Base-by-base conservation (phyloP, 2,113 vertebrate species). In the Thalassarche chlororhynchos region DNA sequence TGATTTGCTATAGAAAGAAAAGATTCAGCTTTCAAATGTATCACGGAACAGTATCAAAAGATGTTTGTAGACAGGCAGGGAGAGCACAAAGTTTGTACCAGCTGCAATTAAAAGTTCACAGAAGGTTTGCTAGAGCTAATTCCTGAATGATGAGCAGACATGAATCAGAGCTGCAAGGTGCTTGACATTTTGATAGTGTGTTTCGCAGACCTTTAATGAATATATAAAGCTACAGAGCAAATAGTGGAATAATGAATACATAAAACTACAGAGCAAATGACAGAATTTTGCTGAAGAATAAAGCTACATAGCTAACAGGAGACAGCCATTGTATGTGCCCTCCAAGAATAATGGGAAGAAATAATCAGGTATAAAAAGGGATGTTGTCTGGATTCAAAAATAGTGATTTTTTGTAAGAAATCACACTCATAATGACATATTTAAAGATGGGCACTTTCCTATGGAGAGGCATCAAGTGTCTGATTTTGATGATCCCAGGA, bases 31-130 rank as follows among this genome's bases (percentile, higher is more conserved):
- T 94, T 94, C 55, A 83, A 77, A 81, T 60, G 20, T 21, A 16
- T 46, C 49, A 58, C 49, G 77, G 62, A 82, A 79, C 9, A 76
- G 26, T 57, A 80, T 64, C 40, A 93, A 86, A 84, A 74, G 36
- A 70, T 86, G 20, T 66, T 95, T 93, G 54, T 38, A 92, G 90
- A 60, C 32, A 84, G 68, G 12, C 49, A 92, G 32, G 12, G 58
- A 66, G 38, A 88, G 34, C 20, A 64, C 12, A 25, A 78, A 88
- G 55, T 89, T 88, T 93, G 55, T 46, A 38, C 26, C 69, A 90
- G 51, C 42, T 84, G 55, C 83, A 95, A 95, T 93, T 95, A 84
- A 89, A 97, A 92, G 85, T 86, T 84, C 47, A 40, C 60, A 71
- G 77, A 58, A 84, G 64, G 36, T 42, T 93, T 97, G 38, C 47